Evolutionary conservation across 2,797 vertebrate species (phyloP), one percentile per base, ranked within the genome.

Genomic region (Hippocampus kuda): DNA sequence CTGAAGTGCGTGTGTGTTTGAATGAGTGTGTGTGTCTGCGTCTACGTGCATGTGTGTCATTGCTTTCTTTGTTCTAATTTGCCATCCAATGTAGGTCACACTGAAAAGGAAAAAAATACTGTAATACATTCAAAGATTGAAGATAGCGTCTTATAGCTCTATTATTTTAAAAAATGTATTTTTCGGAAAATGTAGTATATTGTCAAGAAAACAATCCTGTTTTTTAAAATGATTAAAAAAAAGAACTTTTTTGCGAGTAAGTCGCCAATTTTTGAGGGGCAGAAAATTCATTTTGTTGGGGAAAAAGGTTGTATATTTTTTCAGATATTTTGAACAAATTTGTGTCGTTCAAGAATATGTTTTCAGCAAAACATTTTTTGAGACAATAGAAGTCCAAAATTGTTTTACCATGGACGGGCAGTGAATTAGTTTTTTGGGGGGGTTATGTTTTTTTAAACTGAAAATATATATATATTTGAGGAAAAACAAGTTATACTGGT

Each of bases 1-100:
- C 66, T 68, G 46, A 1, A 15, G 48, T 42, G 26, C 53, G 49
- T 70, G 68, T 75, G 72, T 80, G 82, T 81, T 84, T 79, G 85
- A 78, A 72, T 44, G 2, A 26, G 22, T 12, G 18, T 56, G n/a
- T 44, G 41, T 62, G 34, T 38, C 34, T 38, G 34, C 6, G 6
- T 38, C 7, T 38, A 38, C 34, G 34, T 38, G 34, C 34, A 38
- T 7, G 34, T 44, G 8, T 24, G 13, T 65, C 63, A 22, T 65
- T 22, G 12, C 42, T 42, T n/a, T 41, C 12, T 46, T 65, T 65
- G 41, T 44, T 46, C 46, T 24, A 61, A 20, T 24, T 26, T 41
- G 46, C 44, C 67, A 30, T 56, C 53, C 53, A 56, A 3, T 34
- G 27, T 30, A 34, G 57, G 26, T 15, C 27, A 26, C 53, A n/a